A percentile compares a stretch with the other conserved stretches of the same genome.
Evolutionary conservation across 2,797 vertebrate genomes (phyloP).

Genomic region (Fistularia commersonii): DNA sequence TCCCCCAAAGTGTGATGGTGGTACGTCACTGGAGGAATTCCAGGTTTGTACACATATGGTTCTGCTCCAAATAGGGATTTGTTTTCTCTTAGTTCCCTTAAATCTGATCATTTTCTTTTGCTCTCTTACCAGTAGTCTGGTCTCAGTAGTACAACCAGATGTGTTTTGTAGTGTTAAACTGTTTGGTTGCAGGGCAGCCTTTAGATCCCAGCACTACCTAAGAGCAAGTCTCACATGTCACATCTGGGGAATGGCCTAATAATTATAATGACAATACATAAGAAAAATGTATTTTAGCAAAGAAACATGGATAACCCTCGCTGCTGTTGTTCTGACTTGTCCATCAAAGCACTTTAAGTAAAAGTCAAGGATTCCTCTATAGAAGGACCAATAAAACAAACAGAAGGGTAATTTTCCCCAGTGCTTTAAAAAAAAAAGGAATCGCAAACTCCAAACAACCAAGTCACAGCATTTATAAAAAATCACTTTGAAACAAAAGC

Average conservation of each 20-base stretch:
- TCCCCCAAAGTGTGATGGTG: too few relatives aligned
- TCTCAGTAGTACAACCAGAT: too few relatives aligned
- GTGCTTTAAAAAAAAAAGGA: neutral
- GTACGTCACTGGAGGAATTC: too few relatives aligned
- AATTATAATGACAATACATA: slow-evolving; percentile 26
- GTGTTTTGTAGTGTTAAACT: too few relatives aligned
- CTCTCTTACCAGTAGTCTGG: too few relatives aligned
- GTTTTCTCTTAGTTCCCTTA: too few relatives aligned
- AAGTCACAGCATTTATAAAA: neutral
- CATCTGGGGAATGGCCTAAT: slow-evolving; percentile 20
- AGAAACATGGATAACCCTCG: slow-evolving; percentile 40
- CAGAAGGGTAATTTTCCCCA: slow-evolving; percentile 27
- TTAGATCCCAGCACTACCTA: slow-evolving; percentile 9
- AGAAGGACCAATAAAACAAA: slow-evolving; percentile 44
- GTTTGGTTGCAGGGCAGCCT: neutral
- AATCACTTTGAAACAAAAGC: neutral
- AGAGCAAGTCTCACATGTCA: slow-evolving; percentile 12
- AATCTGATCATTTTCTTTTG: too few relatives aligned
- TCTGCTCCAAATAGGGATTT: too few relatives aligned
- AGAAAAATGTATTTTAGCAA: slow-evolving; percentile 5
- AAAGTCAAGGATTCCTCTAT: slow-evolving; percentile 41
- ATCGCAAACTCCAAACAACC: neutral
- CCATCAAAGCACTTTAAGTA: slow-evolving; percentile 34
- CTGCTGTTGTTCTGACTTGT: slow-evolving; percentile 41
- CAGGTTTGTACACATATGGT: too few relatives aligned